Base-by-base conservation (phyloP, 2,797 vertebrate species). In the Pygocentrus nattereri region DNA sequence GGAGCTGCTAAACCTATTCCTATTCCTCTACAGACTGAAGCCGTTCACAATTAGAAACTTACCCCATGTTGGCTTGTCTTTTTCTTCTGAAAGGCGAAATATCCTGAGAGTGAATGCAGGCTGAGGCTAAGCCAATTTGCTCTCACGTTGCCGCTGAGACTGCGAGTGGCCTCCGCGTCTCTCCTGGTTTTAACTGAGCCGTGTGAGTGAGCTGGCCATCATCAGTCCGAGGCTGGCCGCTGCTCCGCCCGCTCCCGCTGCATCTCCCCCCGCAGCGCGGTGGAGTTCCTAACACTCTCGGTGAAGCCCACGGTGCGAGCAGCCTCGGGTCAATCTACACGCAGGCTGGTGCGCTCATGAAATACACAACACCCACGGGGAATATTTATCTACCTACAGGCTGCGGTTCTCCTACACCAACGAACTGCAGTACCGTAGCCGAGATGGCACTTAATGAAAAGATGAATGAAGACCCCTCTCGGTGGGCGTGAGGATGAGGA, bases 51-150 rank as follows among this genome's bases (percentile, higher is more conserved):
- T 54, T 30, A 79, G 61, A 50, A 68, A 83, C 85, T 85, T 79
- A 87, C 83, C 85, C 85, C 85, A 87, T 87, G 72, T 54, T 81
- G 65, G 69, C n/a, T 21, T 7, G 50, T 58, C 27, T 25, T 67
- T 76, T 25, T 7, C 19, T 70, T 19, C 49, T 71, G 44, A 79
- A 41, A 25, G 16, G 47, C 11, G 71, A 74, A 74, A 78, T 76
- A 77, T 82, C 80, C 78, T 74, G 70, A 81, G 81, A 67, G 58
- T 21, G 23, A 74, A 47, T 11, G 61, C 76, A 74, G 76, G n/a
- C 41, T 23, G 12, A 58, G 67, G 38, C 38, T 80, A 49, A 50
- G 18, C 64, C 72, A 79, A 62, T 82, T 75, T 80, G 69, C 49
- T 70, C 75, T 81, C 72, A 15, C 1, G 76, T 1, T 47, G 49